phyloP scores from a whole-genome alignment of 2,888 invertebrate species.

The Formica aserva region DNA sequence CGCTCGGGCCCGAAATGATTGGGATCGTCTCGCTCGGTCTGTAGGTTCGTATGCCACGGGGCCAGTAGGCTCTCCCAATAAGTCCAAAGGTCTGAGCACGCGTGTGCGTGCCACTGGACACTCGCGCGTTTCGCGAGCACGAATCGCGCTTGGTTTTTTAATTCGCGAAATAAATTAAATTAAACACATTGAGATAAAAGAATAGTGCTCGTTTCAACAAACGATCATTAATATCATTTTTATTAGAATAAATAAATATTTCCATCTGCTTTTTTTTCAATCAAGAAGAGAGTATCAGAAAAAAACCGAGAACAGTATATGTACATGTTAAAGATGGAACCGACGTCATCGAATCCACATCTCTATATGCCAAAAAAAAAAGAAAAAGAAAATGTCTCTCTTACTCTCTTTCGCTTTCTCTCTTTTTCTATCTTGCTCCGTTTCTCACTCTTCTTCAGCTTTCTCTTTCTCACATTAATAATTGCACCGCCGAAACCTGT shows the following conservation, averaged over 20 bases:
- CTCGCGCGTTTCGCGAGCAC: constrained; percentile 40
- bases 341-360: background rate
- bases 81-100: constrained; percentile 15
- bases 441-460: constrained; percentile 41
- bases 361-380: too few species aligned
- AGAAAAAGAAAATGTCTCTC: background rate
- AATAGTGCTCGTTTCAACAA: background rate
- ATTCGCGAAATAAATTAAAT: constrained; percentile 37
- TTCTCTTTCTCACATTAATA: constrained; percentile 80
- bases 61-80: constrained; percentile 73
- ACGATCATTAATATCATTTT: background rate
- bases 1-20: constrained; percentile 72
- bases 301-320: background rate
- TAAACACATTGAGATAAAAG: background rate
- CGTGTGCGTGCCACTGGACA: constrained; percentile 38
- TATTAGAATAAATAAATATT: background rate
- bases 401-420: background rate
- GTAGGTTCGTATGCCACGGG: constrained; percentile 82
- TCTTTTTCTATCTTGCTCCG: constrained; percentile 21
- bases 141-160: constrained; percentile 54
- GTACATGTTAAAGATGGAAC: background rate
- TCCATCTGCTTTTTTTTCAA: background rate
- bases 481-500: constrained; percentile 82
- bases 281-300: background rate
- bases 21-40: constrained; percentile 73